Conservation (phyloP, 92 coral and sea anemone species). For the Epizoanthus scotinus region DNA sequence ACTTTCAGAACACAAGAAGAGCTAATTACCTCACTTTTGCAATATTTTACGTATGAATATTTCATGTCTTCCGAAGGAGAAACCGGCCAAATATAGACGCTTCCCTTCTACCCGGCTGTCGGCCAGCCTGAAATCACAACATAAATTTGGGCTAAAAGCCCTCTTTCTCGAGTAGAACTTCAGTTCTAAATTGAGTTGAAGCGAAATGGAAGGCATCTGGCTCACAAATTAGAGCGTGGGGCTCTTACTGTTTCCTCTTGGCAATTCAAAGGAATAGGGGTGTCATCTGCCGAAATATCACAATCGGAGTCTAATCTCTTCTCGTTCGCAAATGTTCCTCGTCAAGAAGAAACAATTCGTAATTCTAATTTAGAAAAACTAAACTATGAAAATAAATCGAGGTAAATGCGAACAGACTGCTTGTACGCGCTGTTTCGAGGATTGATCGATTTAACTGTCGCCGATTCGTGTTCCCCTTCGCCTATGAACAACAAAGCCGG, state of each 20-base stretch:
- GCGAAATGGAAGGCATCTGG: conserved; percentile 67
- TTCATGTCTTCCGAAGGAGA: conserved; percentile 80
- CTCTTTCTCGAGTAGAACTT: conserved; percentile 15
- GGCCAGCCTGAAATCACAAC: conserved; percentile 46
- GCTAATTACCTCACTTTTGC: conserved; percentile 83
- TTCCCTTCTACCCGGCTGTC: conserved; percentile 56
- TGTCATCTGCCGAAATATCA: conserved; percentile 93
- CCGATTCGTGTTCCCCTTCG: conserved; percentile 76
- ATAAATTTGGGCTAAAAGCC: conserved; percentile 41
- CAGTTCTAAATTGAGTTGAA: conserved; percentile 5
- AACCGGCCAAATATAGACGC: conserved; percentile 80
- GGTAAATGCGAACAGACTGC: conserved; percentile 24
- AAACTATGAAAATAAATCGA: conserved; percentile 7
- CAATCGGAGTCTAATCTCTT: conserved; percentile 73
- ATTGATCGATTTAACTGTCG: conserved; percentile 46
- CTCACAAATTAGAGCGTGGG: conserved; percentile 82
- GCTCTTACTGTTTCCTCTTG: conserved; percentile 85
- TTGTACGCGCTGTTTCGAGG: conserved; percentile 35
- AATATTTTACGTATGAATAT: conserved; percentile 81
- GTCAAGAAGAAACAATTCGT: conserved; percentile 15
- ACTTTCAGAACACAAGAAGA: conserved; percentile 35
- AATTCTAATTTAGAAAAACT: not conserved
- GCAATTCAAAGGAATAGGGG: conserved; percentile 93
- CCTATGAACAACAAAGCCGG: conserved; percentile 88
- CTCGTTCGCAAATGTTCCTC: conserved; percentile 44